Evolutionary conservation across 2,888 invertebrate genomes (phyloP).

Genomic region (Busseola fusca): DNA sequence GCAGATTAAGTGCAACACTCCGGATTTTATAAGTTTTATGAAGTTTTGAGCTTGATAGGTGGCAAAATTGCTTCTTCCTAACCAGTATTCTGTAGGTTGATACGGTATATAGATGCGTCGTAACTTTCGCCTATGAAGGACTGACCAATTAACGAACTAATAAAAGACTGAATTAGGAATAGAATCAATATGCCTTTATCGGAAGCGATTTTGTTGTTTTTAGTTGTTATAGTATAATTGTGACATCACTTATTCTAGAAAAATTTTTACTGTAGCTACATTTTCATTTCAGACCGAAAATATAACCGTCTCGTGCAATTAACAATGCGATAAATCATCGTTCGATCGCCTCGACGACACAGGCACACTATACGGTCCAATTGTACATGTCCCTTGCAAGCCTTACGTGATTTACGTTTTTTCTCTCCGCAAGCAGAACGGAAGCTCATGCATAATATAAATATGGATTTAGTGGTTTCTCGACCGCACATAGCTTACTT

Average conservation of each 20-base stretch:
- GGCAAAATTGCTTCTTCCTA: neutral
- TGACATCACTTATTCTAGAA: neutral
- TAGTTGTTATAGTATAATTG: neutral
- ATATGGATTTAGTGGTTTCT: constrained; percentile 52
- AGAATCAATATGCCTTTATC: constrained; percentile 1
- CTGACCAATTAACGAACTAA: neutral
- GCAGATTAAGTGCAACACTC: constrained; percentile 12
- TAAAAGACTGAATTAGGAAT: neutral
- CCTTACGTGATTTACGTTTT: constrained; percentile 46
- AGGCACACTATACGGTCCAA: neutral
- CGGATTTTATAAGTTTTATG: neutral
- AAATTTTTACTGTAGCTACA: neutral
- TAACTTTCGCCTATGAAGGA: neutral
- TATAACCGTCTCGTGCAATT: constrained; percentile 11
- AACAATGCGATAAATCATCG: constrained; percentile 24
- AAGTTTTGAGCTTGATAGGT: neutral
- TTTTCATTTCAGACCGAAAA: constrained; percentile 7
- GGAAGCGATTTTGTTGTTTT: neutral
- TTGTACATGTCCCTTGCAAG: constrained; percentile 35
- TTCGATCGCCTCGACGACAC: constrained; percentile 20
- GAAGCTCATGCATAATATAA: constrained; percentile 53
- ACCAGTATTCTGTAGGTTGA: neutral
- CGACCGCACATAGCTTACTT: constrained; percentile 46
- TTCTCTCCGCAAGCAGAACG: constrained; percentile 38
- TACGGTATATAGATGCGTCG: neutral